Percentiles rank a stretch among this genome's conserved stretches.
Conservation (phyloP, 1,140 invertebrate genomes). For the Coelopa frigida region DNA sequence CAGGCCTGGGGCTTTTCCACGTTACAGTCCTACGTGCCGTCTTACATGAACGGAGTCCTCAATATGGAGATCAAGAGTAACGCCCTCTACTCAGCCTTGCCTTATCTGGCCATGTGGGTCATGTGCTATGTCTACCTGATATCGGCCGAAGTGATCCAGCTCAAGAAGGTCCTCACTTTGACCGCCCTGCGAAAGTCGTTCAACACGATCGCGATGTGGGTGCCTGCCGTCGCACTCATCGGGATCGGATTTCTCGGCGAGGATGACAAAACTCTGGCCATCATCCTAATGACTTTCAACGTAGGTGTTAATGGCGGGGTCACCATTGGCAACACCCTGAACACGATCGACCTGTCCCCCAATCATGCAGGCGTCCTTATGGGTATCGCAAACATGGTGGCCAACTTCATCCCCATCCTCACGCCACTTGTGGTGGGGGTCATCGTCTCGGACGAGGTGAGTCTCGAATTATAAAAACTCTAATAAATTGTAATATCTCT, state of each 20-base stretch:
- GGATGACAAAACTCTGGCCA: constrained; percentile 48
- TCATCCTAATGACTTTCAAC: constrained; percentile 57
- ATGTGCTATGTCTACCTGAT: constrained; percentile 60
- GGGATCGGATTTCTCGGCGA: constrained; percentile 52
- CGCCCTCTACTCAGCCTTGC: constrained; percentile 67
- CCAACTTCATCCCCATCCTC: constrained; percentile 62
- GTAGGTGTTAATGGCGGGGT: constrained; percentile 71
- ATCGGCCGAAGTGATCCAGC: constrained; percentile 55
- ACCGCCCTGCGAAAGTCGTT: constrained; percentile 56
- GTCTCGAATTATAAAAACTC: constrained; percentile 10
- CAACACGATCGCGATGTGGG: constrained; percentile 57
- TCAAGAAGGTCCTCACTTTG: constrained; percentile 49
- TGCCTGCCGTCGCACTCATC: constrained; percentile 55
- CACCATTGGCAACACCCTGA: constrained; percentile 62
- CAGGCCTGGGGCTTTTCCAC: constrained; percentile 94
- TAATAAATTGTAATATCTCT: constrained; percentile 46
- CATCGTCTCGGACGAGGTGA: constrained; percentile 57
- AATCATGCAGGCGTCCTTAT: constrained; percentile 64
- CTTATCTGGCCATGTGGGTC: constrained; percentile 68
- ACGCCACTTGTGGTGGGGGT: constrained; percentile 58
- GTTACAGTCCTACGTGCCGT: constrained; percentile 83
- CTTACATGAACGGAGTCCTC: constrained; percentile 79
- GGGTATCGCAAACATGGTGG: constrained; percentile 64
- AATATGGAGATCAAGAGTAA: constrained; percentile 68
- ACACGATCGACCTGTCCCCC: constrained; percentile 67